These are phyloP conservation scores for Eonycteris spelaea DNA, from an alignment of 2,113 vertebrate genomes.

Conservation along the genomic window DNA sequence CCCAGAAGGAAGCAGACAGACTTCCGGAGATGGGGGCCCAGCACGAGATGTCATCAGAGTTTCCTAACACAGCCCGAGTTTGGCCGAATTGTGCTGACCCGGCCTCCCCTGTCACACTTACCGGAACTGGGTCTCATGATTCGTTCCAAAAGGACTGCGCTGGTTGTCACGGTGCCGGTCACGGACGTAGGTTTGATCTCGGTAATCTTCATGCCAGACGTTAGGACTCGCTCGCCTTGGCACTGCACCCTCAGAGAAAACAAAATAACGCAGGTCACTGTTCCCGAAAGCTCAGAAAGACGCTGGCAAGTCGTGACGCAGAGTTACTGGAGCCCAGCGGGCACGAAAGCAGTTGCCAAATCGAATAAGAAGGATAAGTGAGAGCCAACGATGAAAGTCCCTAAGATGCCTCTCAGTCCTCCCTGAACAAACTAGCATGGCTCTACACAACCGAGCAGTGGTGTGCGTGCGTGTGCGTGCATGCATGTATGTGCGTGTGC, in stretches of 20 bases:
- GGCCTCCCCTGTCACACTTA: conserved; percentile 56
- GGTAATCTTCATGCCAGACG: neutral
- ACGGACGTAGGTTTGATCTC: conserved; percentile 64
- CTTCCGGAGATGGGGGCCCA: neutral
- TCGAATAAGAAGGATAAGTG: neutral
- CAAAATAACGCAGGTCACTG: conserved; percentile 41
- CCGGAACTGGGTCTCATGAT: conserved; percentile 36
- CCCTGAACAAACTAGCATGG: neutral
- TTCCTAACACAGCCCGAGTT: neutral
- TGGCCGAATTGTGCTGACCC: neutral
- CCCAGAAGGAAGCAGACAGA: neutral
- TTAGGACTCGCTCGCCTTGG: conserved; percentile 67
- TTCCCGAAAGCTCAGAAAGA: neutral
- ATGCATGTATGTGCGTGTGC: neutral
- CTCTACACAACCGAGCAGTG: no score
- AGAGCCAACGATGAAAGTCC: neutral
- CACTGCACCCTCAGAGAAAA: conserved; percentile 75
- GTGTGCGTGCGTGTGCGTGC: neutral
- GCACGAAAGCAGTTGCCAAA: neutral
- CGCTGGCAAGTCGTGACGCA: neutral
- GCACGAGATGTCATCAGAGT: neutral
- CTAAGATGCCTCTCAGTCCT: neutral
- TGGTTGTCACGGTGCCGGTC: conserved; percentile 70
- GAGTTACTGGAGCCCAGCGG: neutral
- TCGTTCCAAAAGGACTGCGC: neutral